These are phyloP conservation scores for Vanacampus margaritifer DNA, from an alignment of 2,113 vertebrate genomes.

Conservation along the genomic window DNA sequence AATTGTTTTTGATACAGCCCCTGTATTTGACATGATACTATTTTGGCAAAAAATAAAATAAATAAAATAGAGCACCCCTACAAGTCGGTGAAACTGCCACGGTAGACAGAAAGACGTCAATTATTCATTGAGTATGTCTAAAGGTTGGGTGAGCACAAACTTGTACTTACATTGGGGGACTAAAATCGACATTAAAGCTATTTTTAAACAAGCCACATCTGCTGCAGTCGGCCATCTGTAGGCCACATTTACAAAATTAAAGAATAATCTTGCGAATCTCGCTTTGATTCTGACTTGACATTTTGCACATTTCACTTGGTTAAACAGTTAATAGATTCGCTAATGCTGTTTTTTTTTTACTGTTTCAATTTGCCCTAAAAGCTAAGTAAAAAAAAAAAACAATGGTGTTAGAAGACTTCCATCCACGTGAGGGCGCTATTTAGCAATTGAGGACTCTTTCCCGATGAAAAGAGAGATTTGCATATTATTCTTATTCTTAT, in stretches of 20 bases:
- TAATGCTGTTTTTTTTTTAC: too few species aligned
- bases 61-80: neutral
- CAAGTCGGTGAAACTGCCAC: constrained; percentile 14
- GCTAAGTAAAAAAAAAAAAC: too few species aligned
- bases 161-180: constrained; percentile 1
- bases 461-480: neutral
- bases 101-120: constrained; percentile 56
- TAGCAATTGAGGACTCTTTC: neutral
- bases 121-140: constrained; percentile 69
- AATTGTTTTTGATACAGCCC: too few species aligned
- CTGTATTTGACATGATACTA: too few species aligned
- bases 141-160: constrained; percentile 58
- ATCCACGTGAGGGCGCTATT: constrained; percentile 28
- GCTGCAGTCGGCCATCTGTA: neutral
- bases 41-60: neutral
- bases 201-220: neutral
- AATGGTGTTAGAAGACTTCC: neutral
- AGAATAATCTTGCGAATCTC: neutral
- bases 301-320: neutral
- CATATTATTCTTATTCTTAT: too few species aligned
- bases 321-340: neutral
- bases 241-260: neutral
- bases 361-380: neutral
- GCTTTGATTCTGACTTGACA: neutral
- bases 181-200: neutral